Base-by-base conservation (phyloP, 1,140 invertebrate species). In the Drosophila truncata region DNA sequence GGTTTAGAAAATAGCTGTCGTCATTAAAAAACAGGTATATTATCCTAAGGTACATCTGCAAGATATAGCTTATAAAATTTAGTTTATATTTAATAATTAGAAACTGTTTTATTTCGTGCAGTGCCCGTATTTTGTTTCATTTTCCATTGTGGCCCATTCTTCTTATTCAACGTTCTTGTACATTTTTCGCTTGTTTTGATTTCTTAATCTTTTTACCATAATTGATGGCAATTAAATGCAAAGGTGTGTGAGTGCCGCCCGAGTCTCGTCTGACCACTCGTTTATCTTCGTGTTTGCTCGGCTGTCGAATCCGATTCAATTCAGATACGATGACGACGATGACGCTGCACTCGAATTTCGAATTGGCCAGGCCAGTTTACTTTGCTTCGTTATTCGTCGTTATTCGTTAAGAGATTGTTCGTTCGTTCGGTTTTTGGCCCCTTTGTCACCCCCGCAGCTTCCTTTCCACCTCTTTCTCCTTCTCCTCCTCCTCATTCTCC, bases 181-280 rank as follows among this genome's bases (percentile, higher is more conserved):
- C 71, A 64, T 80, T 86, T 85, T 91, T 61, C 65, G 83, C 78
- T 80, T 91, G 78, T 91, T 87, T 91, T 91, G 80, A 88, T 91
- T 88, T 84, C 87, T 82, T 91, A 82, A 91, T 87, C 88, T 87
- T 91, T 91, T 90, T 85, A 90, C 85, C 85, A 90, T 90, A 90
- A 90, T 90, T 90, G 85, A 90, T 90, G 85, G 81, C 85, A 90
- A 90, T 90, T 90, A 90, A 90, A 90, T 80, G 76, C 9, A 85
- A 90, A 90, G 85, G 85, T 90, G 85, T 90, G 86, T 90, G 85
- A 70, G 85, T 83, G 82, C 60, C 78, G 82, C 60, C 78, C 63
- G 75, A 25, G 35, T 66, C 54, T 64, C 33, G 63, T 11, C 39
- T 42, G 27, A 35, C 44, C 29, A 2, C n/a, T 52, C 65, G 35